Conservation (phyloP, 2,113 vertebrate genomes). For the Syrrhaptes paradoxus region DNA sequence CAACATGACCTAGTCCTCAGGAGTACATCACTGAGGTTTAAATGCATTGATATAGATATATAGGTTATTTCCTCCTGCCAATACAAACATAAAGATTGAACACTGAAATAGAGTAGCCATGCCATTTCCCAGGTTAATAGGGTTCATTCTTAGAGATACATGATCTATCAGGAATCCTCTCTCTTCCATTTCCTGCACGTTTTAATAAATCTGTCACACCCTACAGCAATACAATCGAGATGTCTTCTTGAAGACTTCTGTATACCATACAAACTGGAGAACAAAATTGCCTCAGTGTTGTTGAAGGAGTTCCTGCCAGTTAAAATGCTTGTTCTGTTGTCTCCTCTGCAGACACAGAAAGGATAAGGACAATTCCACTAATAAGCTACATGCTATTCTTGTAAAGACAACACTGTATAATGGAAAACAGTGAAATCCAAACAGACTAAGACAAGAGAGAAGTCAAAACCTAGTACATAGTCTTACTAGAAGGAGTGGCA, state of each 20-base stretch:
- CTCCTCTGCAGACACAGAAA: background rate
- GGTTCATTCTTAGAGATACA: background rate
- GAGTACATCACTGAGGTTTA: background rate
- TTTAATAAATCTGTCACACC: background rate
- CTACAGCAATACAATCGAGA: background rate
- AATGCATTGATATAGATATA: background rate
- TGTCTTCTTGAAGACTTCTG: background rate
- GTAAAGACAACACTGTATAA: background rate
- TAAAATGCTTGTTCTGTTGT: background rate
- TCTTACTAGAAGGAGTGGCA: background rate
- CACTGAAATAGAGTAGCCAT: background rate
- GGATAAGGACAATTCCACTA: background rate
- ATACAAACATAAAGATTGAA: background rate
- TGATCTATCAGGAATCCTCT: background rate
- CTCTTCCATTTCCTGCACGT: background rate
- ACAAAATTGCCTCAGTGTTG: fast-evolving
- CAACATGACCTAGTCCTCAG: background rate
- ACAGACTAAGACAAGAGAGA: background rate
- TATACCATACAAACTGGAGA: background rate
- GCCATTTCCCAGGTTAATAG: background rate
- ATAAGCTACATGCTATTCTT: background rate
- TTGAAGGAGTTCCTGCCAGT: background rate
- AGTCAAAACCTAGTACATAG: background rate
- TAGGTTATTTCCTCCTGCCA: background rate
- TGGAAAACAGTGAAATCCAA: background rate